Conservation (phyloP, 2,888 invertebrate genomes). For the Synergus gifuensis region DNA sequence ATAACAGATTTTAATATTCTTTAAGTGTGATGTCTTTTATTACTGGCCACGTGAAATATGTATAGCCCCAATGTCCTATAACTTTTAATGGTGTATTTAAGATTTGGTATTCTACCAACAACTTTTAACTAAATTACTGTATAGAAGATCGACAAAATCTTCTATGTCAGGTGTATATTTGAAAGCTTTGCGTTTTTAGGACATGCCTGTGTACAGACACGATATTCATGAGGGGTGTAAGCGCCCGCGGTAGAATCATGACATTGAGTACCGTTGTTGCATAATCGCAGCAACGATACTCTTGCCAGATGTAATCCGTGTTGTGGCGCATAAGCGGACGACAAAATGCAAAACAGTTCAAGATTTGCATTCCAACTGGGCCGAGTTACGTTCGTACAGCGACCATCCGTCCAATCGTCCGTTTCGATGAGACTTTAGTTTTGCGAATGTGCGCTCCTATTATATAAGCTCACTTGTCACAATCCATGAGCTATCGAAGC, state of each 20-base stretch:
- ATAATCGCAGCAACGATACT: neutral
- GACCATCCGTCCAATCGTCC: conserved; percentile 4
- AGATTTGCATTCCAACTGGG: conserved; percentile 72
- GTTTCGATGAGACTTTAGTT: conserved; percentile 30
- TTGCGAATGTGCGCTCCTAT: conserved; percentile 61
- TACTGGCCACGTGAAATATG: too few relatives aligned
- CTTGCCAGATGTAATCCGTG: conserved; percentile 4
- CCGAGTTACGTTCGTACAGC: conserved; percentile 59
- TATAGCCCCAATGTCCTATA: too few relatives aligned
- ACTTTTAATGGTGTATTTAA: too few relatives aligned
- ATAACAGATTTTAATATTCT: too few relatives aligned
- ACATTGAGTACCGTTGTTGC: neutral
- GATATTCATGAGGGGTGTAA: neutral
- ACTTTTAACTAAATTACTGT: neutral
- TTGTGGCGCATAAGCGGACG: conserved; percentile 56
- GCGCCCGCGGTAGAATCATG: neutral
- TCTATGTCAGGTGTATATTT: neutral
- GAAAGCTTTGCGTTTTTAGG: neutral
- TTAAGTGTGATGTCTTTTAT: too few relatives aligned
- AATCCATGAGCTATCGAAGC: conserved; percentile 62
- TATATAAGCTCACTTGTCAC: conserved; percentile 67
- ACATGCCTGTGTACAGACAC: neutral
- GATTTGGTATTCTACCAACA: too few relatives aligned
- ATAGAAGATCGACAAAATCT: neutral
- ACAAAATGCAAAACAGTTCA: conserved; percentile 70